Percentiles rank a stretch among this genome's conserved stretches.
phyloP scores from a whole-genome alignment of 2,113 vertebrate species.

The Eulemur macaco region DNA sequence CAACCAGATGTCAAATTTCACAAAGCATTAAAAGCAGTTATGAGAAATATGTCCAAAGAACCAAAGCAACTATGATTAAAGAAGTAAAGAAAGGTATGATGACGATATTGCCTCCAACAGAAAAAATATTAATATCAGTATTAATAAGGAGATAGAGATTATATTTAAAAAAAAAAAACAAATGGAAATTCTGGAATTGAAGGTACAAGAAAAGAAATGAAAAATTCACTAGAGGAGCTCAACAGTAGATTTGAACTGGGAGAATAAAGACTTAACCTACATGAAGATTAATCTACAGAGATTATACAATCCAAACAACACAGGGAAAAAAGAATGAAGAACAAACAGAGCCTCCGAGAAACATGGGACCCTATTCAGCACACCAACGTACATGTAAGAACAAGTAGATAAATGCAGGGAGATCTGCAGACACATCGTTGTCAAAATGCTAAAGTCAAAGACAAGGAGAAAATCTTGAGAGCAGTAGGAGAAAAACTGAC shows the following conservation, averaged over 20 bases:
- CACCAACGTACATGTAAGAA: not conserved
- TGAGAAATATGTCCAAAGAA: not conserved
- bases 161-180: not conserved
- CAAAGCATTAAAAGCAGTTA: not conserved
- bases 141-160: not conserved
- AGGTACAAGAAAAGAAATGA: not conserved
- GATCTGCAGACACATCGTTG: too few relatives aligned
- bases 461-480: not conserved
- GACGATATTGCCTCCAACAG: not conserved
- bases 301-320: not conserved
- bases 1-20: not conserved
- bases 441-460: not conserved
- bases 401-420: not conserved
- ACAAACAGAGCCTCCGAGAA: not conserved
- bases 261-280: not conserved
- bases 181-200: not conserved
- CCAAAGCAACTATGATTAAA: not conserved
- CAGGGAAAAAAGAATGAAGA: not conserved
- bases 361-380: not conserved
- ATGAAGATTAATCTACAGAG: not conserved
- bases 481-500: not conserved
- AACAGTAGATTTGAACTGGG: not conserved
- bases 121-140: not conserved
- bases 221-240: not conserved
- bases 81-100: not conserved